phyloP scores from a whole-genome alignment of 2,113 vertebrate species.

The Oostethus manadensis region DNA sequence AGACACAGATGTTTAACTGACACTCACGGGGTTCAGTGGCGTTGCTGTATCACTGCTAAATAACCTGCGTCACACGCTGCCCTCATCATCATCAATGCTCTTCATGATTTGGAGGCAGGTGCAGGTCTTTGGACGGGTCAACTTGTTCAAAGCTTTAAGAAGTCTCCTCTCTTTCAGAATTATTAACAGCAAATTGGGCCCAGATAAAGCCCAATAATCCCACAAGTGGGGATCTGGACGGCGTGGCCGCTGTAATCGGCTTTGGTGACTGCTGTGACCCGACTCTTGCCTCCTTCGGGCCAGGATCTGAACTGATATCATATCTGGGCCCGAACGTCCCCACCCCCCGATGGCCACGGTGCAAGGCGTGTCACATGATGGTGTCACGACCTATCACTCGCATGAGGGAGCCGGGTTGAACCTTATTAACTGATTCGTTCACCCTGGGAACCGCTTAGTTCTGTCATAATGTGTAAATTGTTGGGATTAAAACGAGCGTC shows the following conservation, averaged over 20 bases:
- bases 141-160: slow-evolving; percentile 52
- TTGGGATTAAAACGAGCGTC: slow-evolving; percentile 51
- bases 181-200: slow-evolving; percentile 70
- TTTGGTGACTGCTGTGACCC: slow-evolving; percentile 68
- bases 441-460: slow-evolving; percentile 65
- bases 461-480: slow-evolving; percentile 54
- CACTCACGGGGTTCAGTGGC: too few species aligned
- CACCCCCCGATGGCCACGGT: slow-evolving; percentile 13
- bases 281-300: slow-evolving; percentile 44
- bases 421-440: slow-evolving; percentile 62
- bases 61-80: slow-evolving; percentile 3
- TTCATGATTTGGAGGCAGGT: slow-evolving; percentile 10
- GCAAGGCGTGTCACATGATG: slow-evolving; percentile 62
- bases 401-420: slow-evolving; percentile 21
- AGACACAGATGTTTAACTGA: too few species aligned
- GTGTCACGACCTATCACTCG: slow-evolving; percentile 55
- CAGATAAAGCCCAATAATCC: slow-evolving; percentile 64
- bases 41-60: not conserved
- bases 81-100: slow-evolving; percentile 23
- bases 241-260: slow-evolving; percentile 62
- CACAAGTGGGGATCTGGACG: slow-evolving; percentile 36
- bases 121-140: slow-evolving; percentile 19
- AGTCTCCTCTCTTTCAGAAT: slow-evolving; percentile 65
- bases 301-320: slow-evolving; percentile 69
- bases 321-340: slow-evolving; percentile 36